Conservation (phyloP, 2,113 vertebrate species). For the Hyaena hyaena region DNA sequence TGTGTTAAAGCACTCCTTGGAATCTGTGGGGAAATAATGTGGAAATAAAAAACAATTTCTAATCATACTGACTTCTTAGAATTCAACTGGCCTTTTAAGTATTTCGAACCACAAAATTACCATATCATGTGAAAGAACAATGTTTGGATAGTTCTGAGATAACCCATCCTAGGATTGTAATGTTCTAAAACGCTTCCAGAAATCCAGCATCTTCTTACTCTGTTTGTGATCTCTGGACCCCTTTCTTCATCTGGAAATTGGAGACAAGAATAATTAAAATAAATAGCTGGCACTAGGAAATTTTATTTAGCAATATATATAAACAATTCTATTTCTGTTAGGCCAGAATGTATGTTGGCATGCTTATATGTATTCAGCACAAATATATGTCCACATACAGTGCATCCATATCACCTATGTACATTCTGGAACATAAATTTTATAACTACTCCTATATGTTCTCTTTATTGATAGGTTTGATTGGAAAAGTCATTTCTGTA, state of each 20-base stretch:
- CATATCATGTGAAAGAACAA: background rate
- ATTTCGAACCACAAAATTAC: conserved; percentile 31
- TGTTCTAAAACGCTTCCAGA: too few relatives aligned
- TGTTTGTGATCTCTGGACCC: too few relatives aligned
- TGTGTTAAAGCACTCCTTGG: background rate
- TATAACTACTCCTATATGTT: background rate
- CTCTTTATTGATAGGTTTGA: background rate
- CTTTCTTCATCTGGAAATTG: too few relatives aligned
- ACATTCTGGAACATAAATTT: background rate
- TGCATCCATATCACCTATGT: background rate
- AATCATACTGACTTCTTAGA: conserved; percentile 17
- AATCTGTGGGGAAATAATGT: background rate
- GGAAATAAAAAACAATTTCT: background rate
- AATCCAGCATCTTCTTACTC: too few relatives aligned
- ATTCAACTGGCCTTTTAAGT: background rate
- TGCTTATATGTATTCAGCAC: background rate
- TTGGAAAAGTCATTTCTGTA: background rate
- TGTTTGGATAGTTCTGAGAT: background rate
- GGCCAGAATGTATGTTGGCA: background rate
- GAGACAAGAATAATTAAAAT: too few relatives aligned
- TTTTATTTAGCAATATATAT: background rate
- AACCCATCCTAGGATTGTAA: too few relatives aligned
- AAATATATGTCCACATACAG: background rate
- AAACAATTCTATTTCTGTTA: background rate
- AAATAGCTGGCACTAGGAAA: background rate